Percentiles rank a stretch among this genome's conserved stretches.
Conservation (phyloP, 1,140 invertebrate species). For the Ephestia elutella region DNA sequence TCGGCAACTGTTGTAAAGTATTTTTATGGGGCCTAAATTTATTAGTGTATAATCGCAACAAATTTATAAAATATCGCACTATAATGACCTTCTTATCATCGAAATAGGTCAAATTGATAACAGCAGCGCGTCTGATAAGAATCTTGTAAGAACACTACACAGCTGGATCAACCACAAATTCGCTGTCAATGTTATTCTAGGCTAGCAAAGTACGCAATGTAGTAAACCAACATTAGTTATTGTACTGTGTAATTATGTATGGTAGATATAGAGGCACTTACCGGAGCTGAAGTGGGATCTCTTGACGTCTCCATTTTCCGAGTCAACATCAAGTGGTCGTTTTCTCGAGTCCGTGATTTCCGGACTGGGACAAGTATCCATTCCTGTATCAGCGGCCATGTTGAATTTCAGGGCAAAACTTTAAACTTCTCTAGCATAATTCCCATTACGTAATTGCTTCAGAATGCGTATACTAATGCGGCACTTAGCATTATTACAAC, state of each 20-base stretch:
- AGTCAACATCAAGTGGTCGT: conserved; percentile 88
- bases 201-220: conserved; percentile 63
- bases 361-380: conserved; percentile 87
- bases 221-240: conserved; percentile 45
- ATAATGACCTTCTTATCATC: conserved; percentile 35
- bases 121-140: conserved; percentile 61
- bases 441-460: conserved; percentile 71
- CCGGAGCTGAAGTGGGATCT: conserved; percentile 92
- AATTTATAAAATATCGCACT: conserved; percentile 13
- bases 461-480: conserved; percentile 59
- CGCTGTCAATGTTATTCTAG: conserved; percentile 66
- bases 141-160: conserved; percentile 55
- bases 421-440: conserved; percentile 71
- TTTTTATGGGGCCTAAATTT: not conserved
- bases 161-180: conserved; percentile 38
- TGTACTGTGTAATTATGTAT: conserved; percentile 28
- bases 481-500: conserved; percentile 63
- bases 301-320: conserved; percentile 90
- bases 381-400: conserved; percentile 87
- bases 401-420: conserved; percentile 76
- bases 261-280: conserved; percentile 63
- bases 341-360: conserved; percentile 88
- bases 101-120: conserved; percentile 68
- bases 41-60: not conserved
- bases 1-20: not conserved